Evolutionary conservation across 2,113 vertebrate genomes (phyloP), one percentile per base, ranked within the genome.

Genomic region (Cathartes aura): DNA sequence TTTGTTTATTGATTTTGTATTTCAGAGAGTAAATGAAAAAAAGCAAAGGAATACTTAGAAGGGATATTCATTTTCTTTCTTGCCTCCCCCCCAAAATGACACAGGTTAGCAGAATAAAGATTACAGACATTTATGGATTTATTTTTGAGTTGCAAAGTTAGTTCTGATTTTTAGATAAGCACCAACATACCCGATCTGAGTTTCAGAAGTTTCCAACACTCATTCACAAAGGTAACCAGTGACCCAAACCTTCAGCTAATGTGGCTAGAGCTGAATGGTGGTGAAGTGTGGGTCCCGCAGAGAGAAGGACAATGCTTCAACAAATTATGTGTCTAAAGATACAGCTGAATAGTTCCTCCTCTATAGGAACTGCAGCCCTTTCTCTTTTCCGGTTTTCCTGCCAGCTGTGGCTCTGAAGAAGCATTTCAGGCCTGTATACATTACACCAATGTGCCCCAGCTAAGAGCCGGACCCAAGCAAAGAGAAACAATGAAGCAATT

Each of bases 101-200:
- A 36, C 9, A 50, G 26, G 8, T 59, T 50, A 70, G 19, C 50
- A 73, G 36, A 76, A 34, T 50, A 53, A 76, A 66, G 8, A 43
- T 43, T 52, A 36, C 29, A 64, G 27, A 23, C 3, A 29, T 60
- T 38, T 64, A 64, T 36, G 27, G 19, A 73, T 68, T 55, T 68
- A 27, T 80, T 74, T 91, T n/a, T 59, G 40, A 68, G 34, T 64
- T 30, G 4, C 8, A 43, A 34, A 56, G 8, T 47, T 70, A n/a
- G 43, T 20, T 80, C 53, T 60, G 32, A 42, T 81, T 40, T 81
- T 78, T 53, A 47, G 27, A 47, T 34, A 48, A 58, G 30, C 19
- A 58, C 14, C 23, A 71, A 43, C 42, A 72, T 18, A 55, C 2
- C 12, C 0, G 0, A 23, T 85, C 29, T 18, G 22, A 82, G 11